A percentile compares a stretch with the other conserved stretches of the same genome.
Evolutionary conservation across 2,797 vertebrate genomes (phyloP).

Genomic region (Parotocinclus haroldoi): DNA sequence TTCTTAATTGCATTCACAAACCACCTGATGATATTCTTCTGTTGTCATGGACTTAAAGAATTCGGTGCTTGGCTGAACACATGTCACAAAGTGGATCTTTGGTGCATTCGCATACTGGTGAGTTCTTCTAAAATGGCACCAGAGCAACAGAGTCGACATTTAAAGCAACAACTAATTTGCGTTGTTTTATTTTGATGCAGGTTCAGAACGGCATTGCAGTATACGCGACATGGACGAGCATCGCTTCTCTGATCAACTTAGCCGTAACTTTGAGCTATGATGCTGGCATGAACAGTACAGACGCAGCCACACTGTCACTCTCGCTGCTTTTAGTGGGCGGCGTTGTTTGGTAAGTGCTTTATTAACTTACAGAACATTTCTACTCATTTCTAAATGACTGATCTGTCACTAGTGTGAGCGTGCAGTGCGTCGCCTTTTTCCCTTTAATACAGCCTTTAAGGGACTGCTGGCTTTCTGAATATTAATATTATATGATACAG

Average conservation of each 20-base stretch:
- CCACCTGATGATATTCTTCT: slow-evolving; percentile 65
- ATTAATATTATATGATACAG: no score
- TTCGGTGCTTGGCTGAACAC: slow-evolving; percentile 69
- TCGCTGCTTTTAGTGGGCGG: slow-evolving; percentile 54
- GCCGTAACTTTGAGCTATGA: slow-evolving; percentile 67
- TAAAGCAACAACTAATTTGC: no score
- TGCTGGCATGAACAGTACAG: slow-evolving; percentile 51
- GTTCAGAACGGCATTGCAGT: slow-evolving; percentile 78
- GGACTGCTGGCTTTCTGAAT: no score
- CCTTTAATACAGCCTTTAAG: no score
- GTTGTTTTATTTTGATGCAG: slow-evolving; percentile 49
- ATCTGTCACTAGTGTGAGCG: no score
- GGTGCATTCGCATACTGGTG: slow-evolving; percentile 75
- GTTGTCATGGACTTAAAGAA: slow-evolving; percentile 56
- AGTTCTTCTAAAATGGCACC: slow-evolving; percentile 29
- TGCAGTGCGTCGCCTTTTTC: no score
- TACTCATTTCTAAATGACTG: no score
- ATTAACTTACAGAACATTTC: no score
- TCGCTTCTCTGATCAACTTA: slow-evolving; percentile 76
- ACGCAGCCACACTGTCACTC: slow-evolving; percentile 58
- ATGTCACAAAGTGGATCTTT: slow-evolving; percentile 73
- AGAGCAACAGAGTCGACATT: no score
- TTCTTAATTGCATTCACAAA: slow-evolving; percentile 65
- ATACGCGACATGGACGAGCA: slow-evolving; percentile 78
- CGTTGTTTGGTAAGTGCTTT: slow-evolving; percentile 57